These are phyloP conservation scores for Resseliella maxima DNA, from an alignment of 2,888 invertebrate species.

Conservation along the genomic window DNA sequence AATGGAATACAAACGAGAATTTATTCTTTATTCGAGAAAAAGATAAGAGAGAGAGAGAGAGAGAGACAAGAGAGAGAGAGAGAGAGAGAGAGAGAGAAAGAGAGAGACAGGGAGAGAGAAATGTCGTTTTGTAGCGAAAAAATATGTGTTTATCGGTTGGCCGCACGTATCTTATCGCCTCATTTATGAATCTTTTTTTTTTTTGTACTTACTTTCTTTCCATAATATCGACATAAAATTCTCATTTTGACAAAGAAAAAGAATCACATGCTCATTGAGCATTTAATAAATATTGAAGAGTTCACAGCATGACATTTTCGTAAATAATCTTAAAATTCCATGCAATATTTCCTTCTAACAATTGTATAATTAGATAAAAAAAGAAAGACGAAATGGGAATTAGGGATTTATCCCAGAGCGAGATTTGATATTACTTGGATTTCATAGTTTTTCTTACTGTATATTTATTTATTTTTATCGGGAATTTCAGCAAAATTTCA, in stretches of 20 bases:
- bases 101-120: neutral
- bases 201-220: neutral
- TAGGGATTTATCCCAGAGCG: neutral
- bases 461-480: neutral
- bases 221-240: neutral
- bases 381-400: neutral
- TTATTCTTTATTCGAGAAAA: too few relatives aligned
- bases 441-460: neutral
- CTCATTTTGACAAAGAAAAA: neutral
- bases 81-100: neutral
- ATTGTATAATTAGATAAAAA: conserved; percentile 32
- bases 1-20: neutral
- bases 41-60: neutral
- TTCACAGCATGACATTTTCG: conserved; percentile 27
- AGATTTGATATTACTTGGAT: neutral
- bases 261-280: neutral
- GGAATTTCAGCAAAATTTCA: neutral
- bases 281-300: conserved; percentile 23
- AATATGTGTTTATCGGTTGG: neutral
- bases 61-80: neutral
- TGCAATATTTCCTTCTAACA: neutral
- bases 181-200: conserved; percentile 15
- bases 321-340: neutral
- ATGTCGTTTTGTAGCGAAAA: neutral
- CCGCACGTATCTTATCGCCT: neutral